phyloP scores from a whole-genome alignment of 2,113 vertebrate species.

The Gallinago undulata region DNA sequence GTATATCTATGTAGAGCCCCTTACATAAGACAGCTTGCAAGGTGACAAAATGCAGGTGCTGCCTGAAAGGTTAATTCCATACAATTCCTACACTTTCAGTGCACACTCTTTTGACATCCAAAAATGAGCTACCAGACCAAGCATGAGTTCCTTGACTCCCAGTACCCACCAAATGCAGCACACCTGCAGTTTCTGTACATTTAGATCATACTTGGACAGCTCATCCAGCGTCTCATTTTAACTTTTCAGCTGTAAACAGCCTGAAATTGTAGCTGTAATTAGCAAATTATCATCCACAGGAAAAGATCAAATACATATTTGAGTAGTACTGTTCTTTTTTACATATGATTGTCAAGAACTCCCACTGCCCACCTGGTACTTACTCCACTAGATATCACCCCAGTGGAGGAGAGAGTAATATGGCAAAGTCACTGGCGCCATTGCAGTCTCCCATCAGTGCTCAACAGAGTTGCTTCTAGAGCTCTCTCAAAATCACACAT shows the following conservation, averaged over 20 bases:
- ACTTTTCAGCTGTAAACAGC: background rate
- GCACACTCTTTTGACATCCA: background rate
- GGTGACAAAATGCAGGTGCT: background rate
- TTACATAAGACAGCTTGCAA: background rate
- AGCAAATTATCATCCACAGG: background rate
- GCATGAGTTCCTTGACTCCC: background rate
- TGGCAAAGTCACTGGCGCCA: background rate
- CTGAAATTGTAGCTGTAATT: background rate
- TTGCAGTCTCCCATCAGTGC: background rate
- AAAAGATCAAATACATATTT: background rate
- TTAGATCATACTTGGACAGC: background rate
- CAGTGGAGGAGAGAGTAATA: background rate
- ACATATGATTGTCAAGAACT: background rate
- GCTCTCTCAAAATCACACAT: background rate
- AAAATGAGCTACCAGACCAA: background rate
- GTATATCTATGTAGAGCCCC: background rate
- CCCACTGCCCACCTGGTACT: background rate
- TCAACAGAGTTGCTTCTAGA: background rate
- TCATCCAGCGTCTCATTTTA: background rate
- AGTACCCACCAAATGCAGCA: background rate
- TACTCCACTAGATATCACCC: background rate
- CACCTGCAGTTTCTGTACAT: background rate
- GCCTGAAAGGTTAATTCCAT: background rate
- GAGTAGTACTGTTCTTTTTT: background rate
- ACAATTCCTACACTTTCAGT: background rate